These are phyloP conservation scores for Papilio dardanus DNA, from an alignment of 1,140 invertebrate genomes.

Conservation along the genomic window DNA sequence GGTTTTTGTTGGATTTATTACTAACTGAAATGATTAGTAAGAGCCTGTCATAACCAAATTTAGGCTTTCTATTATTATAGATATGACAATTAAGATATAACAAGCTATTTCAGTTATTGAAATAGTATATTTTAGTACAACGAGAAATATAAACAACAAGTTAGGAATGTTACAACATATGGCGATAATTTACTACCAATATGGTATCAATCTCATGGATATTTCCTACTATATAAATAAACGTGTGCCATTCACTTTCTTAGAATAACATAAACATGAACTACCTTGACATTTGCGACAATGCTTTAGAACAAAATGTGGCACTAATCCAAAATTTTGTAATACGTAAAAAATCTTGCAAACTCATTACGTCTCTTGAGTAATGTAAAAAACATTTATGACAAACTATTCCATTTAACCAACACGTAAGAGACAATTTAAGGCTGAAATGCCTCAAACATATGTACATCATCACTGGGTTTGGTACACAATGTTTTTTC, in stretches of 20 bases:
- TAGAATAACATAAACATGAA: conserved; percentile 49
- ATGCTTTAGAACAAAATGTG: conserved; percentile 42
- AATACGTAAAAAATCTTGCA: not conserved
- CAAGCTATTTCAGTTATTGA: not conserved
- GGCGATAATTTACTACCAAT: not conserved
- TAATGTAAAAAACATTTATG: not conserved
- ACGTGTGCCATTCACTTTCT: conserved; percentile 31
- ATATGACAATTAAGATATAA: not conserved
- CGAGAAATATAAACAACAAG: not conserved
- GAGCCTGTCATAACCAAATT: not conserved
- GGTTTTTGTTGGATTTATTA: too few relatives aligned
- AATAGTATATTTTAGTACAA: conserved; percentile 17
- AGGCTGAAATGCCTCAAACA: too few relatives aligned
- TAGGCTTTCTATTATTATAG: too few relatives aligned
- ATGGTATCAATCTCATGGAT: not conserved
- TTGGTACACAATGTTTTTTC: too few relatives aligned
- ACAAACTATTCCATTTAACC: conserved; percentile 38
- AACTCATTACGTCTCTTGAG: not conserved
- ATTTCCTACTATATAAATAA: conserved; percentile 12
- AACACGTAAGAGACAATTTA: too few relatives aligned
- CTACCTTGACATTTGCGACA: conserved; percentile 47
- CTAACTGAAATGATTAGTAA: too few relatives aligned
- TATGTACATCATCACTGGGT: too few relatives aligned
- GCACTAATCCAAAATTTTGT: conserved; percentile 47
- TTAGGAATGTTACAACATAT: not conserved